Base-by-base conservation (phyloP, 2,797 vertebrate species). In the Trichosurus vulpecula region DNA sequence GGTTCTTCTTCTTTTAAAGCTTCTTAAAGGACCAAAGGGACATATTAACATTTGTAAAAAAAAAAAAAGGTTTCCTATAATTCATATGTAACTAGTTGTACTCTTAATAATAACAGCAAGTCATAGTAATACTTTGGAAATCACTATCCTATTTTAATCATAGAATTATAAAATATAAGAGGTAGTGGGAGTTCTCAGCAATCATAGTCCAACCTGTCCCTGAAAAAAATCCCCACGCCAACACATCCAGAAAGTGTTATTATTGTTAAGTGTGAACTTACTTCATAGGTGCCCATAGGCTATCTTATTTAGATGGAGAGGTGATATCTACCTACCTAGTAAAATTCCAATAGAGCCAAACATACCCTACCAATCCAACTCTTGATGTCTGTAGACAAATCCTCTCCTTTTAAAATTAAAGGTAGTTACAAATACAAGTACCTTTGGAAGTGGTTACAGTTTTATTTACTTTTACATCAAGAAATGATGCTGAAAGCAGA, bases 391-490 rank as follows among this genome's bases (percentile, higher is more conserved):
- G 41, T 27, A 3, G 22, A 81, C 41, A 81, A 81, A 81, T 41
- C 74, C 61, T 19, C 47, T 47, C 74, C n/a, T 47, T 81, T 81
- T 81, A 81, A 41, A 81, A 81, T 52, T 29, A 93, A n/a, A 89
- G 2, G 91, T 74, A 89, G 87, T 56, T n/a, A 91, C 0, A 1
- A 92, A 91, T n/a, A 35, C 14, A 90, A 95, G 58, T 2, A 91
- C 30, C 12, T 41, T 94, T 95, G 56, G n/a, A 11, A 90, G 13
- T 93, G 81, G 55, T 19, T 54, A 22, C 0, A 57, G 22, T 91
- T 90, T 94, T n/a, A 90, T 16, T 95, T 74, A 2, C 89, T 92
- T 92, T 94, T 25, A 35, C 29, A 91, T 52, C 5, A 94, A 90
- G 53, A 14, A 9, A 95, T 91, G 10, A 91, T 10, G 22, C n/a